Evolutionary conservation across 2,113 vertebrate genomes (phyloP).

Genomic region (Malurus alboscapulatus): DNA sequence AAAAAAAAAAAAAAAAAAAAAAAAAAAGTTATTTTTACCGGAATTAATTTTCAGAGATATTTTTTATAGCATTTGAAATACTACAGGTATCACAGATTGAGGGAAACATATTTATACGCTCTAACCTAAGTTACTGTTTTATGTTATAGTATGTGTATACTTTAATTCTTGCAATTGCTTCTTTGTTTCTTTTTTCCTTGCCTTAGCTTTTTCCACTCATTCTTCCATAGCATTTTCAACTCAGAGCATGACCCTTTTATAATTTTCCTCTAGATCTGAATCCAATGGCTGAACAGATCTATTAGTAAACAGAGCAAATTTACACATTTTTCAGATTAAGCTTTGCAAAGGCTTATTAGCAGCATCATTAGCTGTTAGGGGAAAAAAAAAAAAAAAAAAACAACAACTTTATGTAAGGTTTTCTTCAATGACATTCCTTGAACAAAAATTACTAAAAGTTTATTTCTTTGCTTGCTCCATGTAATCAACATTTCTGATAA

Average conservation of each 20-base stretch:
- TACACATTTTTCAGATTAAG: background rate
- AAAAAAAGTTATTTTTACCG: background rate
- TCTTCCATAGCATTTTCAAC: background rate
- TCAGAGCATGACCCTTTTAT: background rate
- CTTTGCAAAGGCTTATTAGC: background rate
- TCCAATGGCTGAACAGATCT: background rate
- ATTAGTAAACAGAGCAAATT: background rate
- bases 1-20: no score
- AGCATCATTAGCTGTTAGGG: background rate
- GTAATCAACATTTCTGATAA: background rate
- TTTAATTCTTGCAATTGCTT: background rate
- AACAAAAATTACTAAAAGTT: background rate
- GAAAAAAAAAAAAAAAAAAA: background rate
- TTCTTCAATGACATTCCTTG: background rate
- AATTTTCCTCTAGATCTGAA: background rate
- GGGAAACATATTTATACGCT: background rate
- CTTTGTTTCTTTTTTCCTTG: fast-evolving
- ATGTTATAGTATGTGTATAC: no score
- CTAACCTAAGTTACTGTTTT: background rate
- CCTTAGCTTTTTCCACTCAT: background rate
- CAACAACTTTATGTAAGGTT: background rate
- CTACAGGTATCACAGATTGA: background rate
- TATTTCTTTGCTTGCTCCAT: background rate
- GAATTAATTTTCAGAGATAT: background rate
- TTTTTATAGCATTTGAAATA: background rate